phyloP scores from a whole-genome alignment of 1,140 invertebrate genomes.

The Nomia melanderi region DNA sequence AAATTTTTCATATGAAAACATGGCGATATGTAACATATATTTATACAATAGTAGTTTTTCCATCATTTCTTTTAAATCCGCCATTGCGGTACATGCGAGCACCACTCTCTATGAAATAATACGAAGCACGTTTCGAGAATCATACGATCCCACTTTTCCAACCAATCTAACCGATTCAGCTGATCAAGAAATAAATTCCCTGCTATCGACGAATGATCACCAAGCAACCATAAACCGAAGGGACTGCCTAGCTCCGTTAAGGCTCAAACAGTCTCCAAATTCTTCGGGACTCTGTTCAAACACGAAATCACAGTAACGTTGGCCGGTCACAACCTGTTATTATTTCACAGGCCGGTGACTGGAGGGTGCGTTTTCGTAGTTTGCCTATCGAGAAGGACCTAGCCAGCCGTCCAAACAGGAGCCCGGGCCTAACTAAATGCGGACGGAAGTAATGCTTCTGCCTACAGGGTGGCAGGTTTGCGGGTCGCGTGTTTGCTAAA shows the following conservation, averaged over 20 bases:
- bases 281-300: not conserved
- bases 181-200: too few species aligned
- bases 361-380: not conserved
- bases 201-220: too few species aligned
- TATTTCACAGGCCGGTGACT: not conserved
- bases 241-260: not conserved
- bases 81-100: too few species aligned
- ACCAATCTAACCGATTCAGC: too few species aligned
- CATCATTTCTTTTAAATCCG: too few species aligned
- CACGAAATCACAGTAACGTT: not conserved
- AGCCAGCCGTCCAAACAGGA: not conserved
- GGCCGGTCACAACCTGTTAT: not conserved
- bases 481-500: constrained; percentile 48
- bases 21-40: too few species aligned
- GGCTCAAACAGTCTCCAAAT: not conserved
- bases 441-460: constrained; percentile 19
- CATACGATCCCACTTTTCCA: too few species aligned
- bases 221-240: too few species aligned
- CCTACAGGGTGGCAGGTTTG: not conserved
- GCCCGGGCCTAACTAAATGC: constrained; percentile 6
- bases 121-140: too few species aligned
- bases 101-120: too few species aligned
- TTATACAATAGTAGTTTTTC: too few species aligned
- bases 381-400: constrained; percentile 5
- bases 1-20: too few species aligned